Evolutionary conservation across 1,140 invertebrate genomes (phyloP).

Genomic region (Parapsyche elsis): DNA sequence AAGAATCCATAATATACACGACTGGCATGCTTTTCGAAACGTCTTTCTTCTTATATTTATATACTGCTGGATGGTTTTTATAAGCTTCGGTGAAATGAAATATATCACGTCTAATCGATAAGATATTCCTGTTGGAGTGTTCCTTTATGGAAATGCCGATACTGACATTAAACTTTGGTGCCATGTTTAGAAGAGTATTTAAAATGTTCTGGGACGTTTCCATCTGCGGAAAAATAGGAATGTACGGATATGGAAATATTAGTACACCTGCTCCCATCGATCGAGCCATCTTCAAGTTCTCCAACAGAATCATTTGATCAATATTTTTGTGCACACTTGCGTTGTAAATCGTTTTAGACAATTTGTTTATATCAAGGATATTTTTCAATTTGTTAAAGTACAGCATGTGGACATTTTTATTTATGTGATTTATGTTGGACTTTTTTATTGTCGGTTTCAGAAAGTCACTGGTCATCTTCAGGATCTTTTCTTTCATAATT

Average conservation of each 20-base stretch:
- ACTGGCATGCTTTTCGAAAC: conserved; percentile 27
- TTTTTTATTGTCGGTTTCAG: not conserved
- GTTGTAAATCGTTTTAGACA: not conserved
- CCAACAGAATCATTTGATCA: conserved; percentile 30
- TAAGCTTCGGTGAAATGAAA: conserved; percentile 45
- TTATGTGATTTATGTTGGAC: not conserved
- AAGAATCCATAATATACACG: conserved; percentile 50
- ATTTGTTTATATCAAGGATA: conserved; percentile 28
- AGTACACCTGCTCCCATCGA: conserved; percentile 41
- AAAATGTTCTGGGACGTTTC: conserved; percentile 34
- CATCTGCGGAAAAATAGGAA: conserved; percentile 26
- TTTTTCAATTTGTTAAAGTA: conserved; percentile 43
- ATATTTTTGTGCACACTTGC: conserved; percentile 37
- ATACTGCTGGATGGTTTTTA: conserved; percentile 45
- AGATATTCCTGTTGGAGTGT: conserved; percentile 49
- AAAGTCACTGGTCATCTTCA: conserved; percentile 26
- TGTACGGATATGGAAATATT: conserved; percentile 43
- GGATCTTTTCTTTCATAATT: conserved; percentile 51
- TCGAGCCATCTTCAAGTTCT: conserved; percentile 48
- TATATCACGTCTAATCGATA: conserved; percentile 47
- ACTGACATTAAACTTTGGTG: conserved; percentile 48
- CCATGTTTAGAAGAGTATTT: conserved; percentile 43
- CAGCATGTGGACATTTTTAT: conserved; percentile 46
- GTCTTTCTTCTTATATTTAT: conserved; percentile 41
- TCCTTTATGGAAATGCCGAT: conserved; percentile 45